Evolutionary conservation across 2,888 invertebrate genomes (phyloP), one percentile per base, ranked within the genome.

Genomic region (Enchytraeus crypticus): DNA sequence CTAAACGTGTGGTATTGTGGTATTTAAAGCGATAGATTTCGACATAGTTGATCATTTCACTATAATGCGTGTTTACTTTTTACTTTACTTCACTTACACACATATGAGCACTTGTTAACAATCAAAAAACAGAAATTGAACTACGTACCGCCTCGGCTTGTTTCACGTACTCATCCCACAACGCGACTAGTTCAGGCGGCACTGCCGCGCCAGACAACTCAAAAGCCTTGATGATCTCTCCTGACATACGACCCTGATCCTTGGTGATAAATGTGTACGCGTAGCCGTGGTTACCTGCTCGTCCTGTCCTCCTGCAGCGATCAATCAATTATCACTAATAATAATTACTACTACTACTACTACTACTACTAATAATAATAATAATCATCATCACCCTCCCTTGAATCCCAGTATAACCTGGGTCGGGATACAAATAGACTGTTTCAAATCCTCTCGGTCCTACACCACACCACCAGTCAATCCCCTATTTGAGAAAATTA

Each of bases 201-300:
- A 92, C 86, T 0, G 84, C 73, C 0, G 86, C 83, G 5, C 86
- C 85, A 0, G 95, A 92, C 45, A 89, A 79, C 75, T 98, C 96
- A 65, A 96, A 84, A 0, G 97, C 98, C 55, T 91, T 85, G 58
- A 92, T 82, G 63, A 96, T 86, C 76, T 99, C 98, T 11, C 92
- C 93, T 0, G 93, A 87, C 81, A 93, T 91, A 58, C 89, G 84
- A 21, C 90, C 91, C 77, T 99, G 97, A 65, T 96, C 95, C 0
- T 89, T 87, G 0, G 95, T 92, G 5, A 98, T 85, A 78, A 99
- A 98, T 0, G 98, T 99, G 83, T 90, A 97, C 0, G 98, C 96
- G 79, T 84, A 91, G 4, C 98, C 98, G 77, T 93, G 93, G 79
- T 95, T 95, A 1, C 97, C 98, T 23, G 84, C 84, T 54, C 84